Base-by-base conservation (phyloP, 1,140 invertebrate species). In the Scaptomyza pallida region DNA sequence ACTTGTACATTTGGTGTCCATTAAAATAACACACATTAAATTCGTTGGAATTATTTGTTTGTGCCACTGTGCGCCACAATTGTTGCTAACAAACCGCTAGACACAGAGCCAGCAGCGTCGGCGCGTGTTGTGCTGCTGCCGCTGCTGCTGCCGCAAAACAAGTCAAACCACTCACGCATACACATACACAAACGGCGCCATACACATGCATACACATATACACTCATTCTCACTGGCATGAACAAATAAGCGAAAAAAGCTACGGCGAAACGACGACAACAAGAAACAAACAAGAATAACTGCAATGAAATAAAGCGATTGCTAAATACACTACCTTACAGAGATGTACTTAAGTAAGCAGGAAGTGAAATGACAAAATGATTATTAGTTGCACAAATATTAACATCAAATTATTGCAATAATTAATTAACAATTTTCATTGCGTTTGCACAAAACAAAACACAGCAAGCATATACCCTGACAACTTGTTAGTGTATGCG, bases 141-240 rank as follows among this genome's bases (percentile, higher is more conserved):
- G 80, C 60, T 41, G 61, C 73, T 70, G 80, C 60, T 82, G 82
- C 82, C 82, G 62, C 78, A 88, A 88, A 88, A 88, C 82, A 89
- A 88, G 82, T 88, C 82, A 88, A 88, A 88, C 82, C 82, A 88
- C 82, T 88, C 82, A 75, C 78, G 60, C 73, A 82, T 61, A 44
- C 56, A 79, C 37, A n/a, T n/a, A n/a, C n/a, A n/a, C n/a, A n/a
- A n/a, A n/a, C n/a, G n/a, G n/a, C n/a, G n/a, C n/a, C n/a, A n/a
- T n/a, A 63, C 52, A 3, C 19, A 44, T 35, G 44, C 55, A 60
- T 33, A 56, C 48, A 61, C 40, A 35, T n/a, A 17, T 15, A 55
- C 48, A 57, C 35, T 44, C 40, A 54, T 64, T 55, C 54, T 40
- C 44, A 35, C 51, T 63, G 16, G 41, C 50, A 47, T 61, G 41